phyloP scores from a whole-genome alignment of 2,888 invertebrate genomes.

The Vesta saturnalis region DNA sequence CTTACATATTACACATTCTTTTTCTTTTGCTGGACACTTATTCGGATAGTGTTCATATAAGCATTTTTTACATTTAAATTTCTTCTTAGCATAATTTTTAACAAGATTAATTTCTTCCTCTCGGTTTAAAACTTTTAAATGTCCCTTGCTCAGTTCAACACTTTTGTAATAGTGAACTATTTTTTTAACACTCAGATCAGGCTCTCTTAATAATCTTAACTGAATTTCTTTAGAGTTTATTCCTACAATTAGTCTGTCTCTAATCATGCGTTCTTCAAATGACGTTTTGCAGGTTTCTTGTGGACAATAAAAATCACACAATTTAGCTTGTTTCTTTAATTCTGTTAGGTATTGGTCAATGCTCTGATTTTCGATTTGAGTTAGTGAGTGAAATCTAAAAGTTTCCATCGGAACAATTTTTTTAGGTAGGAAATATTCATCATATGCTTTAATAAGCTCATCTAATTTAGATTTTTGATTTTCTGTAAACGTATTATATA shows the following conservation, averaged over 20 bases:
- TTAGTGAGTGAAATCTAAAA: conserved; percentile 3
- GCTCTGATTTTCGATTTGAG: neutral
- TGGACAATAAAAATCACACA: conserved; percentile 8
- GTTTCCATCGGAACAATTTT: conserved; percentile 41
- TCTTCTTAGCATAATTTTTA: neutral
- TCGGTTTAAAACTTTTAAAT: conserved; percentile 5
- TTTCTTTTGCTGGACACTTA: conserved; percentile 15
- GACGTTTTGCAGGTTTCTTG: neutral
- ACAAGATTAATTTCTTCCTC: neutral
- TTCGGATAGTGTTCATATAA: neutral
- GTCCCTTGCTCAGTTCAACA: conserved; percentile 15
- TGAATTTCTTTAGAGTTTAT: conserved; percentile 41
- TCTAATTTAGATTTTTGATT: too few relatives aligned
- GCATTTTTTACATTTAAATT: neutral
- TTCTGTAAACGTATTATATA: too few relatives aligned
- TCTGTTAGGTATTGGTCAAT: conserved; percentile 4
- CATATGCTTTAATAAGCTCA: too few relatives aligned
- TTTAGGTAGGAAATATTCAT: too few relatives aligned
- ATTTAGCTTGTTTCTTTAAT: conserved; percentile 12
- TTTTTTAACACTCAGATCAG: conserved; percentile 27
- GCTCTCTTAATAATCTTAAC: conserved; percentile 38
- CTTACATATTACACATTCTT: conserved; percentile 11
- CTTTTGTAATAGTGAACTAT: conserved; percentile 31
- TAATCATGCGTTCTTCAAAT: conserved; percentile 18
- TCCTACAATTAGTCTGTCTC: conserved; percentile 28